These are phyloP conservation scores for Alviniconcha marisindica DNA, from an alignment of 1,140 invertebrate genomes.

Conservation along the genomic window DNA sequence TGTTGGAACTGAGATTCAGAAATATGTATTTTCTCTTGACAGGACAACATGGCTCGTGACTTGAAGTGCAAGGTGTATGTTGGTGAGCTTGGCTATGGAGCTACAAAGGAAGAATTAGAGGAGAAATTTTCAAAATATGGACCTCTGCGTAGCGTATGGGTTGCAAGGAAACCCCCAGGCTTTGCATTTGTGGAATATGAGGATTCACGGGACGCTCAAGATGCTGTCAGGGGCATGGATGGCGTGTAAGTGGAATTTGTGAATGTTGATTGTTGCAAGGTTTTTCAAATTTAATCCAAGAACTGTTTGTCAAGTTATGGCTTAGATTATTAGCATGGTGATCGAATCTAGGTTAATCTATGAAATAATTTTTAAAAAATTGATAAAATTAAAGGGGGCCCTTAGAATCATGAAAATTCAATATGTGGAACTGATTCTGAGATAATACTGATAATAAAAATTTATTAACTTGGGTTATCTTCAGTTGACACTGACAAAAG, in stretches of 20 bases:
- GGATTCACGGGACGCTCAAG: constrained; percentile 94
- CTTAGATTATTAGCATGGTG: background rate
- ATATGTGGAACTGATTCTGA: too few species aligned
- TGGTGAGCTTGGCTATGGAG: constrained; percentile 84
- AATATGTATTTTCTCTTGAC: background rate
- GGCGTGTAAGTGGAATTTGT: constrained; percentile 83
- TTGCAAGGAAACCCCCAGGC: constrained; percentile 87
- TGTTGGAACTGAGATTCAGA: too few species aligned
- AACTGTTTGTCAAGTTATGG: background rate
- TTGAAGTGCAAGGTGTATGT: constrained; percentile 98
- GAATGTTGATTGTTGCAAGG: background rate
- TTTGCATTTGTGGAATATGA: constrained; percentile 99
- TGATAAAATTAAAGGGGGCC: too few species aligned
- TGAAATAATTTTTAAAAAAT: background rate
- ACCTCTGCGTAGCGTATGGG: constrained; percentile 94
- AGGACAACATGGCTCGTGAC: constrained; percentile 46
- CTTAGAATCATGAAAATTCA: too few species aligned
- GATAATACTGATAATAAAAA: too few species aligned
- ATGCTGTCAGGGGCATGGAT: constrained; percentile 94
- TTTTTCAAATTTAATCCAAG: background rate
- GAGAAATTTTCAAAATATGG: constrained; percentile 86
- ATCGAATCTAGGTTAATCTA: constrained; percentile 1
- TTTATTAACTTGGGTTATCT: too few species aligned
- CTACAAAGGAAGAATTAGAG: constrained; percentile 70
- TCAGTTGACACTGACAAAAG: too few species aligned